Base-by-base conservation (phyloP, 1,140 invertebrate genomes). In the Neomicropteryx cornuta region DNA sequence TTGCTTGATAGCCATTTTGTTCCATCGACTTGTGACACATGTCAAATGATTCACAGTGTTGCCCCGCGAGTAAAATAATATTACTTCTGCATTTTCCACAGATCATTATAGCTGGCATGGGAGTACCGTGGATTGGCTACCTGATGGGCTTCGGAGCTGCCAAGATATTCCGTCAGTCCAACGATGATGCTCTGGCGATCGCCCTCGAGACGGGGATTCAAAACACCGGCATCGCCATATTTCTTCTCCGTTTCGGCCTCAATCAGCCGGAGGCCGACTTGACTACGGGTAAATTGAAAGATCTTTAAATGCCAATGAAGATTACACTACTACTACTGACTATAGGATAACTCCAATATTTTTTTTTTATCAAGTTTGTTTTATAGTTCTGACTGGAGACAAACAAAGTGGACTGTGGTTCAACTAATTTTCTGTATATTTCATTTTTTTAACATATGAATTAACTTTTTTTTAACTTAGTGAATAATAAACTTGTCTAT, bases 151-250 rank as follows among this genome's bases (percentile, higher is more conserved):
- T 73, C 41, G 16, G 74, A 19, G 34, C 73, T 1, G 76, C 84
- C 0, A 55, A 60, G 21, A 11, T 82, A 2, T 70, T 75, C 10
- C 64, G 71, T 29, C 82, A 86, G 57, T 56, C 72, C 4, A 49
- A 66, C 21, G 51, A 66, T 13, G 84, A 95, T 52, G 66, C 79
- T 5, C 64, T 91, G 2, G 87, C 92, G 2, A 92, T 97, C 48
- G 79, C 85, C 4, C 82, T 96, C 40, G 92, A 97, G 68, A 92
- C 90, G 11, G 92, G 92, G 27, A 80, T 96, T 36, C 92, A 96
- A 64, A 96, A 97, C 64, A 94, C 91, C 0, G 92, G 91, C 14
- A 87, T 95, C 44, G 75, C 88, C 0, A 91, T 95, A 48, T 83
- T 92, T 53, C 62, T 96, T 36, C 63, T 94, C 13, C 64, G 76